Evolutionary conservation across 2,113 vertebrate genomes (phyloP).

Genomic region (Orthonyx spaldingii): DNA sequence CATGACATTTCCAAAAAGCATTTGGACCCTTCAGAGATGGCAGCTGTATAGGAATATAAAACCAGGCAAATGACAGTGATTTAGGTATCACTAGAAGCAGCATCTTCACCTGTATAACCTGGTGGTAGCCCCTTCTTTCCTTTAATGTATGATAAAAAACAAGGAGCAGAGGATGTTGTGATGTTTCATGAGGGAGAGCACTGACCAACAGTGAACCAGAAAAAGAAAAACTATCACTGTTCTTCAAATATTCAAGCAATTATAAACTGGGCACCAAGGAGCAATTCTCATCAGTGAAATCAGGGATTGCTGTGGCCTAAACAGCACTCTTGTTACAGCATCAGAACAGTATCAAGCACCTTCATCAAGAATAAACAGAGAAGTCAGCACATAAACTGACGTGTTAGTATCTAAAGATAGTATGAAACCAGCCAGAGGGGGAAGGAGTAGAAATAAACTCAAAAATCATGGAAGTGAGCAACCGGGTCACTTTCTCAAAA

Average conservation of each 20-base stretch:
- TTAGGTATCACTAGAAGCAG: neutral
- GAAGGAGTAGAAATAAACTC: neutral
- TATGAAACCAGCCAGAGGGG: neutral
- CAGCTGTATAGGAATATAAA: neutral
- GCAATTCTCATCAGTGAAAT: neutral
- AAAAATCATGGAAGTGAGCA: neutral
- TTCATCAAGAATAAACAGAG: neutral
- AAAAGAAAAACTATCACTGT: neutral
- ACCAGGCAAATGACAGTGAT: neutral
- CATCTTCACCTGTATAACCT: neutral
- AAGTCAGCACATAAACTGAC: neutral
- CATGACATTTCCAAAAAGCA: neutral
- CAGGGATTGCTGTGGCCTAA: neutral
- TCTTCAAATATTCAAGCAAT: neutral
- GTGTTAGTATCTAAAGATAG: neutral
- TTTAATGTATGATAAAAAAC: neutral
- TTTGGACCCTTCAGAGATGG: neutral
- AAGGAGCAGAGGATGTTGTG: neutral
- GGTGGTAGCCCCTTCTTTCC: neutral
- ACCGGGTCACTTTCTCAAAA: slow-evolving; percentile 7
- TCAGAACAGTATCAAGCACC: neutral
- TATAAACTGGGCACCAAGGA: neutral
- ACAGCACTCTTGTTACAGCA: neutral
- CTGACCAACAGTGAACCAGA: neutral
- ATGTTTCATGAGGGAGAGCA: neutral